Evolutionary conservation across 2,888 invertebrate genomes (phyloP).

Genomic region (Calliopum simillimum): DNA sequence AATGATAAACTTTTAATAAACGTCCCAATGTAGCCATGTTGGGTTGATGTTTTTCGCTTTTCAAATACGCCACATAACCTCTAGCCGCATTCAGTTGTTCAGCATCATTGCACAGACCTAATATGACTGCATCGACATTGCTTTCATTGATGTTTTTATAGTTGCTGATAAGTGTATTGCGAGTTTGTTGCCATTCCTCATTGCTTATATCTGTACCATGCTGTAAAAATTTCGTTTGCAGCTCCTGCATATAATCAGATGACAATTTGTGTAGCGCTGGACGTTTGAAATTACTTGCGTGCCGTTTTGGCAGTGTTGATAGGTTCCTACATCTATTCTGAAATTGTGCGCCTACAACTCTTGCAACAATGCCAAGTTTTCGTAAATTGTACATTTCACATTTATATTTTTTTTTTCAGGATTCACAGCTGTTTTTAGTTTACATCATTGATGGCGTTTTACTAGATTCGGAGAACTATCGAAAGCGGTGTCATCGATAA

Average conservation of each 20-base stretch:
- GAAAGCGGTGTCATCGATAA: too few relatives aligned
- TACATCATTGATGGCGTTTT: background rate
- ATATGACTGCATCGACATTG: slow-evolving; percentile 73
- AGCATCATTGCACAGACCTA: slow-evolving; percentile 69
- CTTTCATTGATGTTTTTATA: slow-evolving; percentile 56
- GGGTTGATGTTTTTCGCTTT: slow-evolving; percentile 67
- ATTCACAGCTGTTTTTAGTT: slow-evolving; percentile 16
- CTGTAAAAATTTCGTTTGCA: slow-evolving; percentile 49
- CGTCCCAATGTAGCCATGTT: slow-evolving; percentile 73
- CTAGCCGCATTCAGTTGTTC: slow-evolving; percentile 70
- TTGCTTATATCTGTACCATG: slow-evolving; percentile 43
- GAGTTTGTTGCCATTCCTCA: slow-evolving; percentile 56
- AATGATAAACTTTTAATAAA: slow-evolving; percentile 71
- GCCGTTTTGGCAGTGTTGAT: background rate
- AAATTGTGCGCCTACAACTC: slow-evolving; percentile 3
- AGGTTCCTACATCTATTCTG: background rate
- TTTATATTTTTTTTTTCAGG: background rate
- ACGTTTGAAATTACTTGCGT: slow-evolving; percentile 52
- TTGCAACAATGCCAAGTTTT: background rate
- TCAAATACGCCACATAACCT: slow-evolving; percentile 72
- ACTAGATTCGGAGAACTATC: too few relatives aligned
- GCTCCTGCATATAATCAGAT: slow-evolving; percentile 50
- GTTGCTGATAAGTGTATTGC: slow-evolving; percentile 50
- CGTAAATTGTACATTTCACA: background rate
- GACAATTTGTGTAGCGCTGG: slow-evolving; percentile 42